A percentile compares a stretch with the other conserved stretches of the same genome.
These are phyloP conservation scores for Lepidochitona cinerea DNA, from an alignment of 2,888 invertebrate genomes.

Conservation along the genomic window DNA sequence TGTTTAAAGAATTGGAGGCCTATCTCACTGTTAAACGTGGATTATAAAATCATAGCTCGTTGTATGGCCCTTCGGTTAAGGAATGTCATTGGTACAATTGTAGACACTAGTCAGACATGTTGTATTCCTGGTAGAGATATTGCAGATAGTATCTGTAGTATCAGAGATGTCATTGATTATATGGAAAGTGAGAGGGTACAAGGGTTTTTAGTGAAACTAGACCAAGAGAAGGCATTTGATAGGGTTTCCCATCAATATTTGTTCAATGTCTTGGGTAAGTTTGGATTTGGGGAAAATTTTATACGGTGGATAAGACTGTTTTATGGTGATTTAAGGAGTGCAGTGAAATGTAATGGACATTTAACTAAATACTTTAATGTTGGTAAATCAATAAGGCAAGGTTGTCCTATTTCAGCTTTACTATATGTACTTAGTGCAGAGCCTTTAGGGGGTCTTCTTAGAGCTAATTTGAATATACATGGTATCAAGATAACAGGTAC, in stretches of 20 bases:
- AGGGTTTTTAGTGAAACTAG: neutral
- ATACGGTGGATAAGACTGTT: neutral
- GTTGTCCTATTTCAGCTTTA: constrained; percentile 3
- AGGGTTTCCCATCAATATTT: neutral
- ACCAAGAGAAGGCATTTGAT: constrained; percentile 1
- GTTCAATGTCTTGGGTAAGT: neutral
- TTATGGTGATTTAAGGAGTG: neutral
- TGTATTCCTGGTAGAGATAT: neutral
- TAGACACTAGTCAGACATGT: neutral
- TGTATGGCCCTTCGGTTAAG: neutral
- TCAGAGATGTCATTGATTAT: neutral
- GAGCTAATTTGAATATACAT: neutral
- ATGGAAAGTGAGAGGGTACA: neutral
- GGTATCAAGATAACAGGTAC: neutral
- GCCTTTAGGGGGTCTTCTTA: neutral
- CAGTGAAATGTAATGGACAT: neutral
- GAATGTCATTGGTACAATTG: neutral
- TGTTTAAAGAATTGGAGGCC: neutral
- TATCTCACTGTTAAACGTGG: neutral
- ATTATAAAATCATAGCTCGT: neutral
- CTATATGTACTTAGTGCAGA: neutral
- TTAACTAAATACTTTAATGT: neutral
- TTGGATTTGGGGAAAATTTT: constrained; percentile 7
- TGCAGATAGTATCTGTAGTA: neutral
- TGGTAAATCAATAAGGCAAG: neutral